These are phyloP conservation scores for Anadara kagoshimensis DNA, from an alignment of 1,140 invertebrate genomes.

Conservation along the genomic window DNA sequence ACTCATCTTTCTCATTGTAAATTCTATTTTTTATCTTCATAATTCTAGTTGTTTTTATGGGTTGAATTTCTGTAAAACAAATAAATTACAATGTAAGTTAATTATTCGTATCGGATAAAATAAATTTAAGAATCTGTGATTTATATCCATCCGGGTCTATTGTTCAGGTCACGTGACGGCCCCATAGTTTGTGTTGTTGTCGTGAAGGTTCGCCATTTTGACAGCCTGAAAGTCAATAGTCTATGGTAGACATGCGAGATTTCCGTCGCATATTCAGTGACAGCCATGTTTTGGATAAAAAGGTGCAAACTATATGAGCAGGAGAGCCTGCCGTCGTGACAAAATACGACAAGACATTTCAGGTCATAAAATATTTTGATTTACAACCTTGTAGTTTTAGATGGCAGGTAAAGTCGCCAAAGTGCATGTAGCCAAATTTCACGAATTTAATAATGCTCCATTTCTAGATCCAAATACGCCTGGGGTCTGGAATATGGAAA, in stretches of 20 bases:
- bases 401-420: constrained; percentile 63
- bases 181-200: constrained; percentile 72
- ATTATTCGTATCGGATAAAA: neutral
- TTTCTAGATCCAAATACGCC: constrained; percentile 59
- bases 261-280: constrained; percentile 20
- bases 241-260: neutral
- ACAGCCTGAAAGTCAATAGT: constrained; percentile 31
- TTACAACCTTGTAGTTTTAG: constrained; percentile 34
- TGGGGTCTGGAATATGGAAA: constrained; percentile 69
- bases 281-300: constrained; percentile 19
- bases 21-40: no score
- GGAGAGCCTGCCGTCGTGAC: constrained; percentile 6
- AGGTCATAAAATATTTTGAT: constrained; percentile 1
- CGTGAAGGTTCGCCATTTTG: constrained; percentile 68
- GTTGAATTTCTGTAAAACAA: neutral
- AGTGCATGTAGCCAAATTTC: constrained; percentile 67
- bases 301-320: constrained; percentile 12
- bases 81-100: no score
- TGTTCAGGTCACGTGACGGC: constrained; percentile 63
- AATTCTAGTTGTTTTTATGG: neutral
- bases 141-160: constrained; percentile 11
- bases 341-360: neutral
- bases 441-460: constrained; percentile 63
- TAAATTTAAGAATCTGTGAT: neutral
- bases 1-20: no score